Base-by-base conservation (phyloP, 1,140 invertebrate species). In the Anagrus nilaparvatae region DNA sequence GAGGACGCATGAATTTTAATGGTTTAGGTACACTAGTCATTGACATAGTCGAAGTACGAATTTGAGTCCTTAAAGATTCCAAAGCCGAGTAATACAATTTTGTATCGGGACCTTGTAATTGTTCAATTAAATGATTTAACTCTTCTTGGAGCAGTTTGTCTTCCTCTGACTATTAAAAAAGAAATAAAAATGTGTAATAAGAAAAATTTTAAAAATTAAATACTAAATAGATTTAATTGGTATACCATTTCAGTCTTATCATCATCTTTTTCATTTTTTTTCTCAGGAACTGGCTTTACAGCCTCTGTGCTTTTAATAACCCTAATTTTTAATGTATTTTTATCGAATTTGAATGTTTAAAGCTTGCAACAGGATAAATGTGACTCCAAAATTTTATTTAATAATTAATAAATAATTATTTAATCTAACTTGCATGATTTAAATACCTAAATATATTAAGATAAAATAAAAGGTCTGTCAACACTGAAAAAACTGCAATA, bases 1-100 rank as follows among this genome's bases (percentile, higher is more conserved):
- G 93, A 10, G 82, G 84, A 44, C 90, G 77, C 70, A 99, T 81
- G 61, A 98, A 99, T 66, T 99, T 99, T 6, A 99, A 59, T 1
- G 97, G 97, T 67, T 99, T 99, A 5, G 96, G 97, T 10, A 99
- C 96, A 50, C 93, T 97, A 8, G 97, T 99, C 96, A 99, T 99
- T 2, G 94, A 98, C 13, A 96, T 99, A 2, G 97, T 99, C 0
- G 95, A 97, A 5, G 91, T 89, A 45, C 90, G 74, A 47, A 99
- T 99, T 47, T 92, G 76, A 47, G 79, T 82, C 19, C 84, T 73
- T 44, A 99, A 67, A 55, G 81, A 84, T 65, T 97, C 87, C 27
- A 99, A 66, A n/a, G 91, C 81, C 41, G 85, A 78, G 24, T 80
- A 72, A 65, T 97, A 94, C 12, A 96, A 63, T 24, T 77, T 75